These are phyloP conservation scores for Ditylenchus weischeri DNA, from an alignment of 2,888 invertebrate species.

Conservation along the genomic window DNA sequence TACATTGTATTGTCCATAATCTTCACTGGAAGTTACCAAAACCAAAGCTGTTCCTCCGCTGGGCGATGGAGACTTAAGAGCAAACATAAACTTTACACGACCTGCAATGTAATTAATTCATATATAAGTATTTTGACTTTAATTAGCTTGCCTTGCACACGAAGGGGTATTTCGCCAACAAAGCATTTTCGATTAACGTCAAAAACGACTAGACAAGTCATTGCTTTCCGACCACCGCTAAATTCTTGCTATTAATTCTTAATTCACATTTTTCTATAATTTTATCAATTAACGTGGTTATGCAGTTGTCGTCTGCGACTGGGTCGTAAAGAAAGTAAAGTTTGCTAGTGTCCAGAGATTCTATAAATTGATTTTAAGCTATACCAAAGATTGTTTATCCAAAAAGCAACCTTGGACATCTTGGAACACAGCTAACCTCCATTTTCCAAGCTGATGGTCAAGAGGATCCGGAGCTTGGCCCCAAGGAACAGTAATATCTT, in stretches of 20 bases:
- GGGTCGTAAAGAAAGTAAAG: slow-evolving; percentile 58
- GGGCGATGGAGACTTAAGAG: slow-evolving; percentile 45
- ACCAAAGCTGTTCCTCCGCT: slow-evolving; percentile 52
- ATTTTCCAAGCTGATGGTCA: slow-evolving; percentile 50
- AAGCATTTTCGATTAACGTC: slow-evolving; percentile 52
- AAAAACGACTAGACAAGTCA: slow-evolving; percentile 52
- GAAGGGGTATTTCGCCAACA: slow-evolving; percentile 45
- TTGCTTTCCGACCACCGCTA: slow-evolving; percentile 52
- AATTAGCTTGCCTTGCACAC: slow-evolving; percentile 37
- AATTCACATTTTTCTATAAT: slow-evolving; percentile 2
- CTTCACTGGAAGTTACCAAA: slow-evolving; percentile 41
- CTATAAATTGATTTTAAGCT: slow-evolving; percentile 13
- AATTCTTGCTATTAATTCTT: slow-evolving; percentile 18
- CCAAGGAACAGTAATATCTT: slow-evolving; percentile 57
- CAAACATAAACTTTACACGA: slow-evolving; percentile 52
- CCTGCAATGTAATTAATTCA: slow-evolving; percentile 34
- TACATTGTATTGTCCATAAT: slow-evolving; percentile 39
- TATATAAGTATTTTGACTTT: neutral
- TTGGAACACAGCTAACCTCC: slow-evolving; percentile 47
- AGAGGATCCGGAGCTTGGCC: slow-evolving; percentile 52
- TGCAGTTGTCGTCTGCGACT: slow-evolving; percentile 50
- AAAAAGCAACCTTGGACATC: neutral
- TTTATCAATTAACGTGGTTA: slow-evolving; percentile 37
- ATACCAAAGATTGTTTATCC: neutral
- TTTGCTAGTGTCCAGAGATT: slow-evolving; percentile 46